A percentile compares a stretch with the other conserved stretches of the same genome.
phyloP scores from a whole-genome alignment of 2,113 vertebrate genomes.

The Bos taurus region ARS-UCD2.0 NC_037332.1:115108001-115108500 shows the following conservation, averaged over 20 bases:
- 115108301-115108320: background rate
- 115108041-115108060: background rate
- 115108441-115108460: background rate
- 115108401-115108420: background rate
- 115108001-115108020: background rate
- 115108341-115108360: background rate
- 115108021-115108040: background rate
- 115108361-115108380: background rate
- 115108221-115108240: background rate
- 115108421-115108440: background rate
- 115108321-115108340: background rate
- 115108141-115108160: background rate
- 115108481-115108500: background rate
- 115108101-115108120: background rate
- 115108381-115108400: background rate
- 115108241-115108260: too few species aligned
- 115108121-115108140: background rate
- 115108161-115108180: background rate
- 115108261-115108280: background rate
- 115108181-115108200: background rate
- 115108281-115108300: background rate
- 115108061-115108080: background rate
- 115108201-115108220: too few species aligned
- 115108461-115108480: background rate
- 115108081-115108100: background rate